Evolutionary conservation across 2,888 invertebrate species (phyloP), one percentile per base, ranked within the genome.

Genomic region (Nephrotoma flavescens): DNA sequence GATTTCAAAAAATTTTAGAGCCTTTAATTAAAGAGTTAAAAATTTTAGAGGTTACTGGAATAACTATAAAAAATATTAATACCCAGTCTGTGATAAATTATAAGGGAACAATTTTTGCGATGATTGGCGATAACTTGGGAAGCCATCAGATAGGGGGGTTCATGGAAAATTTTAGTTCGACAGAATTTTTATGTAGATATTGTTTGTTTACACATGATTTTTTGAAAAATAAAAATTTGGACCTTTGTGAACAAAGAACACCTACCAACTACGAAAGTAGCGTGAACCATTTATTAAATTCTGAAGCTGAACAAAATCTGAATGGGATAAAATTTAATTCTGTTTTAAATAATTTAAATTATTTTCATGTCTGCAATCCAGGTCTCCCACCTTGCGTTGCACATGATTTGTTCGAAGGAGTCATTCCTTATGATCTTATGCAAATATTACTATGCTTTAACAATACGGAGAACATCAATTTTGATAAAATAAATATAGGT

Each of bases 281-380:
- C 11, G 47, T 47, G n/a, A 1, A 2, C 9, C 47, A 47, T 12
- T 47, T 47, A 31, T 2, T 1, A 31, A 31, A 31, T 47, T 1
- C 1, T 47, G n/a, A 47, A 47, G 11, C 47, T 6, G 57, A 1
- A 57, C 6, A 15, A 6, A 57, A 19, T 57, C 12, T 19, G 31
- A 88, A 87, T 86, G 90, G 89, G 12, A 87, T 89, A 6, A 89
- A 89, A 88, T 86, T 57, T 85, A 86, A 89, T 87, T 90, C 89
- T 31, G 44, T 86, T 87, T 88, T 89, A 42, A 90, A 90, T 83
- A 7, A 87, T 42, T 87, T 89, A 19, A 83, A 87, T 47, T 87
- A 88, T 88, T 90, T 87, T 87, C 89, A 90, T 87, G 89, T 89
- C 85, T 88, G 87, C 86, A 87, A 86, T 47, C 88, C 88, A 4